Conservation (phyloP, 2,888 invertebrate species). For the Leptopilina myrica region DNA sequence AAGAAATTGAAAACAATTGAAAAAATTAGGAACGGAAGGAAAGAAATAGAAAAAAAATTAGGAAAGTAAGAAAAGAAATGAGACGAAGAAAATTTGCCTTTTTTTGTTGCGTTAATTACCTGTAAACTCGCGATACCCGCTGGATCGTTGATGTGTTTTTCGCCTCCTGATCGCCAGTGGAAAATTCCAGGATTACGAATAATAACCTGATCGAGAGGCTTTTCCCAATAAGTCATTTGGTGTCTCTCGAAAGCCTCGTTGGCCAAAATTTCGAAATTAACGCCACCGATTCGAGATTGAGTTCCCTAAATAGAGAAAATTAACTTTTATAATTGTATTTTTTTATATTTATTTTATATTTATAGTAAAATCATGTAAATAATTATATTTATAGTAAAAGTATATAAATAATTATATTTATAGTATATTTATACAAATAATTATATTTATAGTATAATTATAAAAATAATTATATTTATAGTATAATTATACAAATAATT, state of each 20-base stretch:
- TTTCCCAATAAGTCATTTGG: constrained; percentile 84
- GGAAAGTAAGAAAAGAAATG: not conserved
- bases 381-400: no score
- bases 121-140: constrained; percentile 84
- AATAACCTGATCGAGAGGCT: constrained; percentile 84
- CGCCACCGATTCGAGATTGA: constrained; percentile 89
- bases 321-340: not conserved
- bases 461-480: no score
- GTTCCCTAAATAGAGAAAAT: constrained; percentile 77
- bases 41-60: no score
- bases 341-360: no score
- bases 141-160: constrained; percentile 98
- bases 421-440: no score
- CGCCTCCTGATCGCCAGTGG: constrained; percentile 98
- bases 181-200: constrained; percentile 94
- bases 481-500: no score
- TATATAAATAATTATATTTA: no score
- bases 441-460: no score
- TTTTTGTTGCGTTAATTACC: constrained; percentile 75
- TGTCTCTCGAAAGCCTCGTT: constrained; percentile 91
- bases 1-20: no score
- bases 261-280: constrained; percentile 91
- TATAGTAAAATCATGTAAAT: no score
- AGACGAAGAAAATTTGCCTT: no score
- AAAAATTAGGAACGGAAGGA: no score